Conservation (phyloP, 64 coral and sea anemone genomes). For the Dendrophyllia cribrosa region DNA sequence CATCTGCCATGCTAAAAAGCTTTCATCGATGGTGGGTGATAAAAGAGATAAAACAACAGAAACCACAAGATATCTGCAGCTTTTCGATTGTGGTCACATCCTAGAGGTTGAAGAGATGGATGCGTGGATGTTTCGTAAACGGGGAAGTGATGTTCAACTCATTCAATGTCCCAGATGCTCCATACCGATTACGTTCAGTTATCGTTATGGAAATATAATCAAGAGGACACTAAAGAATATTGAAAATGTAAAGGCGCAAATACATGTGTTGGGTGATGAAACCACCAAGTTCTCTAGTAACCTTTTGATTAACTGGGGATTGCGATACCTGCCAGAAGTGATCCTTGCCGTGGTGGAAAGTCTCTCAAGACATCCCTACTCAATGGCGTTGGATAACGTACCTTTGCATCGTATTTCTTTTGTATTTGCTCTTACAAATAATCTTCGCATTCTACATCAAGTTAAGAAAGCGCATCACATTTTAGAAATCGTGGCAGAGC, state of each 20-base stretch:
- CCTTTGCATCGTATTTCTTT: too few relatives aligned
- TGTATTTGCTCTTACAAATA: not conserved
- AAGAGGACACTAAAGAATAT: not conserved
- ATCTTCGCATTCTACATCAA: not conserved
- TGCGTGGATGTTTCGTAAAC: conserved; percentile 2
- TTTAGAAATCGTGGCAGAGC: not conserved
- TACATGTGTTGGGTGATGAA: not conserved
- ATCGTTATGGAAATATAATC: conserved; percentile 38
- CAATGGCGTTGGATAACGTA: not conserved
- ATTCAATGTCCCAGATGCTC: conserved; percentile 40
- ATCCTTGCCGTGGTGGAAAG: not conserved
- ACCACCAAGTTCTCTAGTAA: not conserved
- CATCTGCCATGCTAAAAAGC: conserved; percentile 42
- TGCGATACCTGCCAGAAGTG: not conserved
- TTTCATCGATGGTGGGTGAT: not conserved
- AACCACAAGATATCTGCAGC: conserved; percentile 27
- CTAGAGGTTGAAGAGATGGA: conserved; percentile 51
- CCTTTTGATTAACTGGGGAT: not conserved
- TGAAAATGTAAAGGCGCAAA: not conserved
- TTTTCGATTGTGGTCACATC: conserved; percentile 55
- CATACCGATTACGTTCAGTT: conserved; percentile 27
- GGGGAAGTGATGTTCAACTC: not conserved
- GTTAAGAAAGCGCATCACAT: not conserved
- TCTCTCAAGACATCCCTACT: not conserved
- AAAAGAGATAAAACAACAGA: not conserved